Conservation (phyloP, 2,113 vertebrate genomes). For the Leptocoma aspasia region DNA sequence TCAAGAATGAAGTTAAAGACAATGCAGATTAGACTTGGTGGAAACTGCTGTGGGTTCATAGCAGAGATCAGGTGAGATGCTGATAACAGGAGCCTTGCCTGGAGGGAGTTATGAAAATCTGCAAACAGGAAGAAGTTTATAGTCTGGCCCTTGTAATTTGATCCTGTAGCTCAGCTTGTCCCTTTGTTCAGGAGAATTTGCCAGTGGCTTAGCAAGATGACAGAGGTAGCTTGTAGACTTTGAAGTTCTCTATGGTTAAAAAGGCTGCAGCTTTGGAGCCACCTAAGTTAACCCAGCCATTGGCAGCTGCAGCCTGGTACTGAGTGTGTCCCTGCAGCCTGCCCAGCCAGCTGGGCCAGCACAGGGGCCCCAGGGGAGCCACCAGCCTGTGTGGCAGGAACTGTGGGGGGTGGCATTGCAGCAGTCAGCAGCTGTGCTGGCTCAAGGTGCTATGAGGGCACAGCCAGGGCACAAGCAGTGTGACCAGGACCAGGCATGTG, state of each 20-base stretch:
- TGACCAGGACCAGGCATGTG: neutral
- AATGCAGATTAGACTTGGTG: neutral
- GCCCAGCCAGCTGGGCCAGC: neutral
- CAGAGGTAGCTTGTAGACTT: neutral
- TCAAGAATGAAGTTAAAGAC: neutral
- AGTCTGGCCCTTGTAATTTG: neutral
- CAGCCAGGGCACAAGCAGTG: neutral
- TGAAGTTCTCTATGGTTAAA: neutral
- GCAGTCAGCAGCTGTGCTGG: neutral
- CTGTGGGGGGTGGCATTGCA: neutral
- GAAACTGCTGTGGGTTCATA: neutral
- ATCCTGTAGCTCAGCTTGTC: neutral
- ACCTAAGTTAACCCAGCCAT: neutral
- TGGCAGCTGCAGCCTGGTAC: neutral
- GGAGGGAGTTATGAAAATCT: neutral
- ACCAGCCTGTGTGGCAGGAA: neutral
- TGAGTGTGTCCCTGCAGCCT: neutral
- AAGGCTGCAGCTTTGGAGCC: neutral
- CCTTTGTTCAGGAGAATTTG: neutral
- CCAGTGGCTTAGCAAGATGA: neutral
- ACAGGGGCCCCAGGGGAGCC: fast-evolving
- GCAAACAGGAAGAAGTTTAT: neutral
- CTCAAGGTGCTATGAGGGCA: neutral
- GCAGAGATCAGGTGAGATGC: neutral
- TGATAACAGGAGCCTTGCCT: neutral